Base-by-base conservation (phyloP, 1,140 invertebrate genomes). In the Tetranychus cinnabarinus region DNA sequence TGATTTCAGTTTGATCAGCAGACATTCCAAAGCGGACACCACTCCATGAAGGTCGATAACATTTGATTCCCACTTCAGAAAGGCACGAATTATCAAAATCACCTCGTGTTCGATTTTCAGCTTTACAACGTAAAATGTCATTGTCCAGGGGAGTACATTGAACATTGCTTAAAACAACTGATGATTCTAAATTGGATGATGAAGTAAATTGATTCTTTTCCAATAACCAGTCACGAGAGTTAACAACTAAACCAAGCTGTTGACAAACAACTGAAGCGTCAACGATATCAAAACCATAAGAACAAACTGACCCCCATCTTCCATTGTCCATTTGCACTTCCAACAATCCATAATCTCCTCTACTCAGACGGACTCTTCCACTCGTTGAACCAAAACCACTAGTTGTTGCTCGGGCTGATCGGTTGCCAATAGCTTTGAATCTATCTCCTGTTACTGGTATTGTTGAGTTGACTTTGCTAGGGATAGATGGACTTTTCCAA, bases 221-320 rank as follows among this genome's bases (percentile, higher is more conserved):
- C 63, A 92, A 71, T 60, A 80, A 79, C 85, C 92, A 97, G 72
- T 95, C 88, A 60, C 86, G 79, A 2, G 89, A 88, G 72, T 97
- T 90, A 6, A 96, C 76, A 0, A 85, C 87, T 56, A 90, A 76
- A 0, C 95, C 95, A 61, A 99, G 72, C 73, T 97, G 91, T 74
- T 95, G 86, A 70, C 95, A 97, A 0, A 88, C 91, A 33, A 97
- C 72, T 0, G 88, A 84, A 2, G 95, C 90, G 67, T 90, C 84
- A 54, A 81, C 76, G n/a, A 88, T 82, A 55, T 82, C 92, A 90
- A 93, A 99, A 36, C 83, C 85, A 70, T 97, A 87, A 74, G 89
- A 88, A 69, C 95, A 99, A 4, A 99, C 86, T 0, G 90, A 95
- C 56, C 93, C 93, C 93, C 95, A 98, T 72, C 71, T 66, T 12